Evolutionary conservation across 2,113 vertebrate species (phyloP).

Genomic region (Paramormyrops kingsleyae): DNA sequence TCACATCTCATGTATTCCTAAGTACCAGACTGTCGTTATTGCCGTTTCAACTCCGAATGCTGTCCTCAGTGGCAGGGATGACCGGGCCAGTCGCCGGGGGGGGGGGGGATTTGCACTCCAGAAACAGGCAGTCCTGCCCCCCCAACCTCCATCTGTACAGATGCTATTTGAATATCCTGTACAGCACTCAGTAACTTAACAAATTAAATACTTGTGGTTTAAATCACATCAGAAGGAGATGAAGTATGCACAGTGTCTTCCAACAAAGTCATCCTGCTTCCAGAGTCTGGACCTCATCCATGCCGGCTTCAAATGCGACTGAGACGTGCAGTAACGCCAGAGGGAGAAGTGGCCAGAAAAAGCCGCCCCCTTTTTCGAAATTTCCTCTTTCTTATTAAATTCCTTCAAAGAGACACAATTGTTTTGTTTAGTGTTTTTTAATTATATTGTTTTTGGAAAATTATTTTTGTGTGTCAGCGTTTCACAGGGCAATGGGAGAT

Average conservation of each 20-base stretch:
- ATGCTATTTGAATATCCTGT: background rate
- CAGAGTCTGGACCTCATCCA: background rate
- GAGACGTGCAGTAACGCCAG: background rate
- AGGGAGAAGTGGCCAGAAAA: background rate
- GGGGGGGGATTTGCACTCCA: background rate
- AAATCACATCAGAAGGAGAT: background rate
- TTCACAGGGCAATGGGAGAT: background rate
- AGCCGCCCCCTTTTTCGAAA: background rate
- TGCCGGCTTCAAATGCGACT: background rate
- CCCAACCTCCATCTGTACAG: background rate
- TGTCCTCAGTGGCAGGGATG: background rate
- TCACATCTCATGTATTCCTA: background rate
- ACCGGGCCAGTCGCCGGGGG: background rate
- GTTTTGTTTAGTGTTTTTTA: background rate
- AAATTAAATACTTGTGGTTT: background rate
- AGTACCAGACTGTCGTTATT: background rate
- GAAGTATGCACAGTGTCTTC: too few relatives aligned
- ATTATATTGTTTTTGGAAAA: background rate
- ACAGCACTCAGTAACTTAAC: background rate
- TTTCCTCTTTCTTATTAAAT: background rate
- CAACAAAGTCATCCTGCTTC: background rate
- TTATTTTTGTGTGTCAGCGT: background rate
- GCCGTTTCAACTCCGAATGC: background rate
- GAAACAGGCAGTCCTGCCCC: background rate
- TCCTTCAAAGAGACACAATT: background rate